Conservation (phyloP, 2,113 vertebrate species). For the Pedionomus torquatus region DNA sequence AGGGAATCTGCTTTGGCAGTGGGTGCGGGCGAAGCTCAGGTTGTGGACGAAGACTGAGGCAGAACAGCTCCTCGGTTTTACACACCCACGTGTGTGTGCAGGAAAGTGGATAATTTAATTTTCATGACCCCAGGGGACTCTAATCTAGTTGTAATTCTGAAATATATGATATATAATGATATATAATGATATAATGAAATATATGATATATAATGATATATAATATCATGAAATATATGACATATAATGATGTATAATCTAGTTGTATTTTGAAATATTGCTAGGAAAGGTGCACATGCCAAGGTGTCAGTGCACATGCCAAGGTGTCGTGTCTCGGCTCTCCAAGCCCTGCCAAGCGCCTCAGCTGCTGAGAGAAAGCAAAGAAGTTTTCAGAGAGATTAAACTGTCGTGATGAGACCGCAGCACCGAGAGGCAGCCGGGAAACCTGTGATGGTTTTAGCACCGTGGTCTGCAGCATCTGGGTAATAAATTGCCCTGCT, state of each 20-base stretch:
- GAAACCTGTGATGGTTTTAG: not conserved
- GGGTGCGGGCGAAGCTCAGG: not conserved
- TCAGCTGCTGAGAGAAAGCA: not conserved
- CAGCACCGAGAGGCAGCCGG: not conserved
- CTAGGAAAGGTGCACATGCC: not conserved
- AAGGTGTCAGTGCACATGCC: not conserved
- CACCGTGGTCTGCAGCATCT: not conserved
- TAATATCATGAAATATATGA: no score
- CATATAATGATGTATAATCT: no score
- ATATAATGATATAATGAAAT: no score
- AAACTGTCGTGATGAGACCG: not conserved
- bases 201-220: no score
- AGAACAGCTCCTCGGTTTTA: not conserved
- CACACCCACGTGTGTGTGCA: accelerated
- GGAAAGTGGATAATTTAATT: not conserved
- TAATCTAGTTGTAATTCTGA: no score
- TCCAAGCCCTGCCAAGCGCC: not conserved
- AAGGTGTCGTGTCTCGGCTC: not conserved
- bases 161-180: no score
- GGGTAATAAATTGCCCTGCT: not conserved
- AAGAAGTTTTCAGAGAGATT: not conserved
- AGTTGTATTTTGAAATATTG: not conserved
- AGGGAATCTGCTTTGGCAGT: not conserved
- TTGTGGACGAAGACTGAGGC: not conserved
- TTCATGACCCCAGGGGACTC: not conserved